Percentiles rank a stretch among this genome's conserved stretches.
phyloP scores from a whole-genome alignment of 2,888 invertebrate genomes.

The Tipula helvola region DNA sequence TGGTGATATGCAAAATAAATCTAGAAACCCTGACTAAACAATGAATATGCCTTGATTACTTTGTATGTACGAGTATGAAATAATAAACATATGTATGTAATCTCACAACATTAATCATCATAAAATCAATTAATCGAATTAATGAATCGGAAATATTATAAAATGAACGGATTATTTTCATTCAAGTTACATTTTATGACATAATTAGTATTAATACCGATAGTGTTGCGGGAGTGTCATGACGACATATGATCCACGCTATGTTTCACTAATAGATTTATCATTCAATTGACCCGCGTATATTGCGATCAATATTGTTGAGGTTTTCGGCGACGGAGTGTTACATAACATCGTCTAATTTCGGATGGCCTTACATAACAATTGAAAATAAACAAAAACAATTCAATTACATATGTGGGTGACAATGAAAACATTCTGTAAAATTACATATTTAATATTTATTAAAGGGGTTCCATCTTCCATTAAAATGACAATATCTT shows the following conservation, averaged over 20 bases:
- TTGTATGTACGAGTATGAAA: not conserved
- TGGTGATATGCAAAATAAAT: not conserved
- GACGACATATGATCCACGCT: not conserved
- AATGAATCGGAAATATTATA: not conserved
- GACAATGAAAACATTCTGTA: not conserved
- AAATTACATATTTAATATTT: not conserved
- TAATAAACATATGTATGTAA: not conserved
- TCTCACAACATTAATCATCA: not conserved
- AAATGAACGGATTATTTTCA: not conserved
- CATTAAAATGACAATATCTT: not conserved
- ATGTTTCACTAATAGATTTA: not conserved
- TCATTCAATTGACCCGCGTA: not conserved
- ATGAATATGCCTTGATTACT: not conserved
- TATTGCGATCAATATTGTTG: not conserved
- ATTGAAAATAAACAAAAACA: not conserved
- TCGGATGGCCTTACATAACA: not conserved
- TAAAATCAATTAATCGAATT: not conserved
- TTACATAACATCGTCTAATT: not conserved
- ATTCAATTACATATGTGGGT: constrained; percentile 4
- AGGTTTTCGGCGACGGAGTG: not conserved
- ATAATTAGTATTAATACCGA: not conserved
- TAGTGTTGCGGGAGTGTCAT: not conserved
- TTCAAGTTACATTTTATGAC: not conserved
- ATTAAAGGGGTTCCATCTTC: not conserved
- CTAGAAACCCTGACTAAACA: not conserved